A percentile compares a stretch with the other conserved stretches of the same genome.
Conservation (phyloP, 2,113 vertebrate genomes). For the Rhombomys opimus region DNA sequence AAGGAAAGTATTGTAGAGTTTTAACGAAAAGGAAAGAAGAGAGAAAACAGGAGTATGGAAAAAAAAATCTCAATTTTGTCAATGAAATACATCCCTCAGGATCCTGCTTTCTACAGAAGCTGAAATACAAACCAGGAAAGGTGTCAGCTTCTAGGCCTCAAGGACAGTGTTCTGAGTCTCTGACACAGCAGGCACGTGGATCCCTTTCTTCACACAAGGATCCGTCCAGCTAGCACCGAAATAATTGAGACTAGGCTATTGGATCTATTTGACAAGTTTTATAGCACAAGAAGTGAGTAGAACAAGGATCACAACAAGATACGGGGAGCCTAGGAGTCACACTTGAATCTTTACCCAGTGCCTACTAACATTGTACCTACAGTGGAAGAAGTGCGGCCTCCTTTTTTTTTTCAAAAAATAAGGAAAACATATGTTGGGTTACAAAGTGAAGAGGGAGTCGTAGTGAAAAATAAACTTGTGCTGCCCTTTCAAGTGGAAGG, state of each 20-base stretch:
- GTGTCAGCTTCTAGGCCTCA: neutral
- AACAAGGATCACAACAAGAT: too few species aligned
- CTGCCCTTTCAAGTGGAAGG: neutral
- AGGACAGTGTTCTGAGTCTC: neutral
- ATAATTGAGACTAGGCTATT: too few species aligned
- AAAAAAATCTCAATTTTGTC: conserved; percentile 45
- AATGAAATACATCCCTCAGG: neutral
- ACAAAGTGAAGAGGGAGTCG: neutral
- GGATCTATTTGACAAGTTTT: too few species aligned
- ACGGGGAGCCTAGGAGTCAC: too few species aligned
- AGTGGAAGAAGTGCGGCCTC: neutral
- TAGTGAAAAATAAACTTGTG: neutral
- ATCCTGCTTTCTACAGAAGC: neutral
- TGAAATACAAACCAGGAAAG: conserved; percentile 46
- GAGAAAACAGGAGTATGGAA: neutral
- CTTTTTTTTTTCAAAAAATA: neutral
- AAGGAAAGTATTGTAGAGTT: conserved; percentile 32
- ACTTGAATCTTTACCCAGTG: too few species aligned
- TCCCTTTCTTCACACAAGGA: neutral
- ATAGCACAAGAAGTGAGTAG: too few species aligned
- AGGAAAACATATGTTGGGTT: neutral
- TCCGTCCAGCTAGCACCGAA: neutral
- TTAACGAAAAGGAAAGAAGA: neutral
- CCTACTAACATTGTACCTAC: too few species aligned
- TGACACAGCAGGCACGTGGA: neutral